These are phyloP conservation scores for Lypha dubia DNA, from an alignment of 2,888 invertebrate genomes.

Conservation along the genomic window DNA sequence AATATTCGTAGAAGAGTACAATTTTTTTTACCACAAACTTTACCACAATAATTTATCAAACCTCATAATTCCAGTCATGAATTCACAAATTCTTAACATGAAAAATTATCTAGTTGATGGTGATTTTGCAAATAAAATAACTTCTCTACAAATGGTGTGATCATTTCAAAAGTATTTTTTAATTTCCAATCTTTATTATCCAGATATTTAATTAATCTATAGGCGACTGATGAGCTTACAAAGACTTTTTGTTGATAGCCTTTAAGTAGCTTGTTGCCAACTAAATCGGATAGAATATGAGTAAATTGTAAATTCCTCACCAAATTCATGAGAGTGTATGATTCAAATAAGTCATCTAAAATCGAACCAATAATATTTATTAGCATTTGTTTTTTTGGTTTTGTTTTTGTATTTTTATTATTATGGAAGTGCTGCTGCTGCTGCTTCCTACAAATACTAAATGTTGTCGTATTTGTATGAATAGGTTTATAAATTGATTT, in stretches of 20 bases:
- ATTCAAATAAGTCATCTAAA: constrained; percentile 14
- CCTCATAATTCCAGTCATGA: constrained; percentile 17
- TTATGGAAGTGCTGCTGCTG: constrained; percentile 55
- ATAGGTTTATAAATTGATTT: constrained; percentile 19
- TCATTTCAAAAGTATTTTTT: constrained; percentile 52
- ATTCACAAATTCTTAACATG: constrained; percentile 41
- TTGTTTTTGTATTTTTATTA: background rate
- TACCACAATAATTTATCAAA: constrained; percentile 9
- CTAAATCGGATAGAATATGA: constrained; percentile 22
- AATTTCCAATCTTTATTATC: constrained; percentile 54
- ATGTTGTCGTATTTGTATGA: background rate
- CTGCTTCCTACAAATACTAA: constrained; percentile 50
- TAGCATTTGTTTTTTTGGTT: no score
- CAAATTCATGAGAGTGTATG: background rate
- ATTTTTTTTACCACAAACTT: background rate
- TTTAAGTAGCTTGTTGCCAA: background rate
- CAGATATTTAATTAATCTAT: constrained; percentile 58
- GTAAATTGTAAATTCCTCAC: constrained; percentile 31
- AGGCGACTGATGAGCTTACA: constrained; percentile 30
- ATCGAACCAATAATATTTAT: constrained; percentile 22
- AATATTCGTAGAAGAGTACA: background rate
- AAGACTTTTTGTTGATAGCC: background rate
- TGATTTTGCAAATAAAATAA: constrained; percentile 11
- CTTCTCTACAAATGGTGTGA: constrained; percentile 42
- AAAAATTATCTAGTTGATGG: constrained; percentile 8